Evolutionary conservation across 35 echinoderm and acorn worm genomes (phyloP).

Genomic region (Chiridota heheva): DNA sequence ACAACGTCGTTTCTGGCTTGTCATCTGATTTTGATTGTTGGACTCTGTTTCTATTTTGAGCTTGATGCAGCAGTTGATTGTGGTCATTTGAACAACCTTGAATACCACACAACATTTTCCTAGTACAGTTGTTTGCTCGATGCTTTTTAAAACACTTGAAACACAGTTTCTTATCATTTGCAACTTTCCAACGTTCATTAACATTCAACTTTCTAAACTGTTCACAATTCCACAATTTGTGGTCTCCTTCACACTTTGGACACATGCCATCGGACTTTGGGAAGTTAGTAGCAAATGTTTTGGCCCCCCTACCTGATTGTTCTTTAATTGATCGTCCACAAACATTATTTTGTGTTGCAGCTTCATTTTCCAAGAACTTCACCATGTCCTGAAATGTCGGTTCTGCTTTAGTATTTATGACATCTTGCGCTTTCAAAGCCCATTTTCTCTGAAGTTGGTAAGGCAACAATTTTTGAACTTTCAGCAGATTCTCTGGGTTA

Average conservation of each 20-base stretch:
- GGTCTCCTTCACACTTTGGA: background rate
- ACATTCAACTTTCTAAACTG: constrained; percentile 9
- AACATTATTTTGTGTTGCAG: constrained; percentile 18
- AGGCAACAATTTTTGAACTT: constrained; percentile 8
- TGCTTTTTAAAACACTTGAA: constrained; percentile 40
- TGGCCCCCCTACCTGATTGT: constrained; percentile 17
- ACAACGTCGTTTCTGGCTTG: background rate
- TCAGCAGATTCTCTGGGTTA: constrained; percentile 24
- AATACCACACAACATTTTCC: constrained; percentile 28
- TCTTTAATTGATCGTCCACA: constrained; percentile 9
- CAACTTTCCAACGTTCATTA: constrained; percentile 43
- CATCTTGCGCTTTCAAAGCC: constrained; percentile 18
- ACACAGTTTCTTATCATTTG: constrained; percentile 36
- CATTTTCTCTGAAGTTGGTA: constrained; percentile 20
- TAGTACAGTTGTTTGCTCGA: background rate
- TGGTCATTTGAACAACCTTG: constrained; percentile 35
- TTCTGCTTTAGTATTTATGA: background rate
- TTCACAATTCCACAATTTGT: constrained; percentile 47
- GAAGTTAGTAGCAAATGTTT: constrained; percentile 19
- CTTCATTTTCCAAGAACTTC: constrained; percentile 18
- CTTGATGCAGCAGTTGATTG: constrained; percentile 8
- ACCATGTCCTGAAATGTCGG: constrained; percentile 23
- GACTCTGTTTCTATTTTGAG: background rate
- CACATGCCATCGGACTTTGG: background rate
- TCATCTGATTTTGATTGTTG: no score